Percentiles rank a stretch among this genome's conserved stretches.
Conservation (phyloP, 2,797 vertebrate species). For the Botia kubotai region DNA sequence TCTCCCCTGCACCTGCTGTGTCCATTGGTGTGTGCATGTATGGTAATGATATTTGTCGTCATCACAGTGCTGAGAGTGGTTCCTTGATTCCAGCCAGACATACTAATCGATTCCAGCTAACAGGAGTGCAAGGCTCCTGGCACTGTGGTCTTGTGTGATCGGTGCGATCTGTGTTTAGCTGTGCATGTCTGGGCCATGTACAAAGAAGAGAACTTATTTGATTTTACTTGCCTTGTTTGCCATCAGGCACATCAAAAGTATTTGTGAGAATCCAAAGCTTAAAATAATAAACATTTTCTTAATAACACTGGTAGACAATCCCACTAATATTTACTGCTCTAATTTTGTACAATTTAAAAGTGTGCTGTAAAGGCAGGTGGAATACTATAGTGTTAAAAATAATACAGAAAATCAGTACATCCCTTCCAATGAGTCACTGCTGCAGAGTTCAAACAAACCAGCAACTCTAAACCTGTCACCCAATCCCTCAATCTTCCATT, state of each 20-base stretch:
- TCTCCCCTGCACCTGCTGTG: conserved; percentile 40
- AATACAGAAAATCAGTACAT: not conserved
- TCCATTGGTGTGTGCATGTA: conserved; percentile 10
- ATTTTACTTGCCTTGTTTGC: not conserved
- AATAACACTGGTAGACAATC: not conserved
- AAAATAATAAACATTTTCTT: not conserved
- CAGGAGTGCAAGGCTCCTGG: not conserved
- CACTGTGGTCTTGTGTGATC: conserved; percentile 5
- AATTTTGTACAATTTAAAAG: not conserved
- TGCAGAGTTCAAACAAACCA: conserved; percentile 10
- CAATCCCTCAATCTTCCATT: conserved; percentile 43
- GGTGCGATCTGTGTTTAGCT: conserved; percentile 13
- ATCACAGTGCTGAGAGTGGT: conserved; percentile 25
- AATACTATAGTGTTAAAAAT: not conserved
- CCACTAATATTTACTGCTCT: not conserved
- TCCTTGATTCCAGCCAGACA: conserved; percentile 40
- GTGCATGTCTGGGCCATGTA: conserved; percentile 23
- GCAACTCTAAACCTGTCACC: conserved; percentile 41
- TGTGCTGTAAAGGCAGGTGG: not conserved
- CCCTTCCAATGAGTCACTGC: conserved; percentile 11
- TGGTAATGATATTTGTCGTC: conserved; percentile 31
- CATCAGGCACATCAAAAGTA: not conserved
- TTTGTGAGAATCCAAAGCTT: not conserved
- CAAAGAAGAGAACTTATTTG: conserved; percentile 4
- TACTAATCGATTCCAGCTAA: conserved; percentile 26